Evolutionary conservation across 2,113 vertebrate genomes (phyloP).

Genomic region (Nematolebias whitei): DNA sequence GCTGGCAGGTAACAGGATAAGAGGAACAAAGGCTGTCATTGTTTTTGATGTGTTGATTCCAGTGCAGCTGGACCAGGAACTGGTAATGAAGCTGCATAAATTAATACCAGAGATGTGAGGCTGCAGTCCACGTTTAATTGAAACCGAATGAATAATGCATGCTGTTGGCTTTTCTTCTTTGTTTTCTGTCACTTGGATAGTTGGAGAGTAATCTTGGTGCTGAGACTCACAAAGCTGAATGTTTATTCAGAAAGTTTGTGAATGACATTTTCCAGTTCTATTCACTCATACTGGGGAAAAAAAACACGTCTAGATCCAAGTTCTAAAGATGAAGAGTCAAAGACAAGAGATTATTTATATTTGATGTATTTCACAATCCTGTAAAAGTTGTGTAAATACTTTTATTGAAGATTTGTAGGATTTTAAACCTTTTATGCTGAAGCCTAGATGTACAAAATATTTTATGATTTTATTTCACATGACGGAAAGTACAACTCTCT

Average conservation of each 20-base stretch:
- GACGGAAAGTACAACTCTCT: too few species aligned
- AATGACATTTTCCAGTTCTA: slow-evolving; percentile 17
- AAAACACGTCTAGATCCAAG: background rate
- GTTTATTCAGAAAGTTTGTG: slow-evolving; percentile 14
- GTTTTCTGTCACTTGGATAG: slow-evolving; percentile 51
- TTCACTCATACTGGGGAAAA: slow-evolving; percentile 9
- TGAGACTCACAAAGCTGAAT: slow-evolving; percentile 20
- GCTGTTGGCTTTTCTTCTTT: slow-evolving; percentile 13
- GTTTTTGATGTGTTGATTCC: slow-evolving; percentile 61
- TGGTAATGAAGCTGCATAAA: slow-evolving; percentile 66
- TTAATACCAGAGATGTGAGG: slow-evolving; percentile 66
- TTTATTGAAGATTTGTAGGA: background rate
- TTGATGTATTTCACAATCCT: background rate
- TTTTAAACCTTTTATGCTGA: background rate
- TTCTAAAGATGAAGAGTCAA: background rate
- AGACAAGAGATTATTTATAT: background rate
- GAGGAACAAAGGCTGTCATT: slow-evolving; percentile 48
- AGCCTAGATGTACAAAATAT: too few species aligned
- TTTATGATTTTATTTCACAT: too few species aligned
- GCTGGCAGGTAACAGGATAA: slow-evolving; percentile 24
- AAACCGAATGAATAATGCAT: slow-evolving; percentile 74
- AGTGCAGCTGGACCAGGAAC: slow-evolving; percentile 50
- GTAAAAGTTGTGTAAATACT: background rate
- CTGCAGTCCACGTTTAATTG: slow-evolving; percentile 65
- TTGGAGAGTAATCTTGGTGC: slow-evolving; percentile 34